Conservation (phyloP, 2,113 vertebrate species). For the Cephalopholis sonnerati region DNA sequence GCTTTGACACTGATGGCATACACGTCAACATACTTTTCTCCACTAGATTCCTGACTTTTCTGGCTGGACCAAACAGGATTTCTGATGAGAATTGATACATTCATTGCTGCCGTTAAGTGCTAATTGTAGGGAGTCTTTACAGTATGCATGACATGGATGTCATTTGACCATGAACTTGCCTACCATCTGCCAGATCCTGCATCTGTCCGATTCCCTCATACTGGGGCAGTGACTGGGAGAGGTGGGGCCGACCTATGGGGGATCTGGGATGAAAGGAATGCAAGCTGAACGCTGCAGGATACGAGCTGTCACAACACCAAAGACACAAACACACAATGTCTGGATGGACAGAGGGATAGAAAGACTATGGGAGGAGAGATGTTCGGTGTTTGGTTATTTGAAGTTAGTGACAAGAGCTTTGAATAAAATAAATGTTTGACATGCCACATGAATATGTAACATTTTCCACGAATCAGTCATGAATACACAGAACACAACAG, state of each 20-base stretch:
- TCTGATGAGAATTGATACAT: slow-evolving; percentile 14
- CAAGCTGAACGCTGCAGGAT: slow-evolving; percentile 62
- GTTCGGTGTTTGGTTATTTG: slow-evolving; percentile 28
- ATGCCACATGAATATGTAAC: slow-evolving; percentile 46
- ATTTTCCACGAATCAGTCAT: slow-evolving; percentile 43
- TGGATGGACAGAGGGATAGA: slow-evolving; percentile 7
- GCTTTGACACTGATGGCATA: slow-evolving; percentile 26
- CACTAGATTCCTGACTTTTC: slow-evolving; percentile 33
- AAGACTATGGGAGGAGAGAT: not conserved
- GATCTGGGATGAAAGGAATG: slow-evolving; percentile 77
- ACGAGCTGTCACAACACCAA: slow-evolving; percentile 77
- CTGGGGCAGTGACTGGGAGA: slow-evolving; percentile 44
- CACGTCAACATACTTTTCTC: slow-evolving; percentile 14
- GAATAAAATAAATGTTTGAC: slow-evolving; percentile 34
- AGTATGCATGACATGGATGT: slow-evolving; percentile 31
- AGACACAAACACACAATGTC: slow-evolving; percentile 55
- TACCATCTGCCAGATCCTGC: slow-evolving; percentile 60
- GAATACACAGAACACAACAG: slow-evolving; percentile 15
- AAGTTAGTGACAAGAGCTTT: slow-evolving; percentile 22
- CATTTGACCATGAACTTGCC: slow-evolving; percentile 49
- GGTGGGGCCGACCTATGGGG: slow-evolving; percentile 52
- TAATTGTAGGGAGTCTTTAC: slow-evolving; percentile 22
- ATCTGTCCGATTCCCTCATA: slow-evolving; percentile 71
- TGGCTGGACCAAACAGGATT: not conserved
- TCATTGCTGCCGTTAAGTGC: not conserved